A percentile compares a stretch with the other conserved stretches of the same genome.
Evolutionary conservation across 2,113 vertebrate species (phyloP).

Genomic region (Ascaphus truei): DNA sequence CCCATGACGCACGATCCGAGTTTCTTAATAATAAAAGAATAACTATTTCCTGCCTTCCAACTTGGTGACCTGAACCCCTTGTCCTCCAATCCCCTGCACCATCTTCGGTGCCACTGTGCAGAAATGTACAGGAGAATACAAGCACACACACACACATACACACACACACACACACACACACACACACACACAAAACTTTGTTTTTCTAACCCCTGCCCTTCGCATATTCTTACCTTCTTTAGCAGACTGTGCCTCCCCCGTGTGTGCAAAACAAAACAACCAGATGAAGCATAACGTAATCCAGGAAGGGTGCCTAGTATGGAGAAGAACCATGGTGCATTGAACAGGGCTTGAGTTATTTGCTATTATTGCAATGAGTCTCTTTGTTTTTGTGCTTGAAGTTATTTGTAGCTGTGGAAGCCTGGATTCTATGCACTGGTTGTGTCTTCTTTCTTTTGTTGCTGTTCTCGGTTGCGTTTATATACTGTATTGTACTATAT

Average conservation of each 20-base stretch:
- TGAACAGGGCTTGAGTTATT: constrained; percentile 39
- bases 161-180: neutral
- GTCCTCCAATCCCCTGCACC: neutral
- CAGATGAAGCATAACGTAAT: constrained; percentile 82
- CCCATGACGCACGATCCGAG: constrained; percentile 10
- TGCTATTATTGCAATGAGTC: neutral
- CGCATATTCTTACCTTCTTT: constrained; percentile 87
- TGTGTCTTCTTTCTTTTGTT: neutral
- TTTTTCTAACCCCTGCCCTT: constrained; percentile 13
- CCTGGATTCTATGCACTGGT: neutral
- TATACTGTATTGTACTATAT: neutral
- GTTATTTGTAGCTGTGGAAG: neutral
- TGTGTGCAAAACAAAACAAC: constrained; percentile 71
- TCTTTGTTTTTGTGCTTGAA: neutral
- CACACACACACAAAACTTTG: constrained; percentile 54
- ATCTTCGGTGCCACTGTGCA: too few relatives aligned
- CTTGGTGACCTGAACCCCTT: neutral
- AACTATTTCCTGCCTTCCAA: neutral
- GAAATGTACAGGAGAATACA: neutral
- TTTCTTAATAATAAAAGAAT: neutral
- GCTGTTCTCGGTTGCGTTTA: neutral
- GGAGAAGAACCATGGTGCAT: constrained; percentile 84
- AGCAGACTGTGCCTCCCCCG: constrained; percentile 84
- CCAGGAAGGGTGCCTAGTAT: constrained; percentile 74
- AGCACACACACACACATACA: too few relatives aligned